Base-by-base conservation (phyloP, 2,888 invertebrate genomes). In the Oxycera nigricornis region DNA sequence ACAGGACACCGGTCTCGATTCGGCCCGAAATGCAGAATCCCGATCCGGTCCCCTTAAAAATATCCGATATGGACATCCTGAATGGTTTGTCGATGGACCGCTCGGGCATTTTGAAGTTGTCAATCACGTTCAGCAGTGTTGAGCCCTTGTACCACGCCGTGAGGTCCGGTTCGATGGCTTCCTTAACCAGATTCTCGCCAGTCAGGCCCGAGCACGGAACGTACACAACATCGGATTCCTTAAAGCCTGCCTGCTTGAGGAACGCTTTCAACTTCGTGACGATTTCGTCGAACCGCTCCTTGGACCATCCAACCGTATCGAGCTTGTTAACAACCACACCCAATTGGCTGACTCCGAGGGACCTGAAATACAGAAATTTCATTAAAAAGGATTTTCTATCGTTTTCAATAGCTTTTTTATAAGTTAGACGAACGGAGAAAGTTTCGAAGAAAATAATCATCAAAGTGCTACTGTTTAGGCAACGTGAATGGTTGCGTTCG, bases 291-390 rank as follows among this genome's bases (percentile, higher is more conserved):
- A 96, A 99, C 78, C 99, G 89, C 6, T 93, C 91, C 82, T 94
- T 88, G 1, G 93, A 93, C 98, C 99, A 99, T 73, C 91, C 91
- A 0, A 94, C 94, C 0, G 97, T 98, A 82, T 99, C 99, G 83
- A 99, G 87, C 87, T 99, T 99, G 83, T 99, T 99, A 20, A 99
- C 91, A 35, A 95, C 97, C 1, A 99, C 97, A 17, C 95, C 94
- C 50, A 99, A 83, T 85, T 98, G 98, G 76, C 91, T 92, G 0
- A 99, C 95, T 39, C 99, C 98, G 86, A 90, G 80, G 78, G 91
- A 91, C 14, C 79, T 78, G 39, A 73, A 62, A 26, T 20, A 76
- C 14, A 14, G 22, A 52, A n/a, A n/a, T 52, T 52, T 52, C 9
- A 11, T 31, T 17, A 46, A 73, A 52, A 76, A 76, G 11, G 67